Evolutionary conservation across 1,140 invertebrate genomes (phyloP).

Genomic region (Ostrea edulis): DNA sequence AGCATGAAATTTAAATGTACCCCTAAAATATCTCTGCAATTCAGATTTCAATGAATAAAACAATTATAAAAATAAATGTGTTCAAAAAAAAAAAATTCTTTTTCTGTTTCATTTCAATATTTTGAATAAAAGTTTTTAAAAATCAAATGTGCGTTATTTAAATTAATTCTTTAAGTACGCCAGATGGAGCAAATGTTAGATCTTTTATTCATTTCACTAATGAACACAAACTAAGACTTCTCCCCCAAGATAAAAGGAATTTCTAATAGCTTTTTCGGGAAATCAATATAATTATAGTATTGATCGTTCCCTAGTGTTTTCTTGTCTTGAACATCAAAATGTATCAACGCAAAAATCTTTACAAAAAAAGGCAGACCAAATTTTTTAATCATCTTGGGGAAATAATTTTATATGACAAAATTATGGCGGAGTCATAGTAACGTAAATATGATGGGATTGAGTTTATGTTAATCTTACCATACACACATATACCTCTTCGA

Average conservation of each 20-base stretch:
- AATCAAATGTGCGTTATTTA: not conserved
- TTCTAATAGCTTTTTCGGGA: slow-evolving; percentile 12
- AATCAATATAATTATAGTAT: slow-evolving; percentile 36
- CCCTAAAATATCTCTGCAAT: not conserved
- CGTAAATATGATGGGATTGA: not conserved
- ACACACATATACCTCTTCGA: too few species aligned
- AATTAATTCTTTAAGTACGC: not conserved
- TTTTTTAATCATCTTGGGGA: not conserved
- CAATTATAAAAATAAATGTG: not conserved
- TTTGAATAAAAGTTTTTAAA: not conserved
- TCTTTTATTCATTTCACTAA: slow-evolving; percentile 23
- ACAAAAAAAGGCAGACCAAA: not conserved
- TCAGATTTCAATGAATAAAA: not conserved
- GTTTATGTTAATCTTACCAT: not conserved
- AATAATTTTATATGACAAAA: not conserved
- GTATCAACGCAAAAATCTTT: not conserved
- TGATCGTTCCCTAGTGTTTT: slow-evolving; percentile 11
- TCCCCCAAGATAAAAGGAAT: slow-evolving; percentile 20
- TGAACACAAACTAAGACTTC: slow-evolving; percentile 10
- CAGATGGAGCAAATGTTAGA: slow-evolving; percentile 18
- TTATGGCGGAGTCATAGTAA: not conserved
- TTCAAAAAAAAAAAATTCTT: not conserved
- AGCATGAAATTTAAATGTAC: not conserved
- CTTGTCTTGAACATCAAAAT: not conserved
- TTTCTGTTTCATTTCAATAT: not conserved